These are phyloP conservation scores for Parus major DNA, from an alignment of 2,113 vertebrate genomes.

Conservation along the genomic window DNA sequence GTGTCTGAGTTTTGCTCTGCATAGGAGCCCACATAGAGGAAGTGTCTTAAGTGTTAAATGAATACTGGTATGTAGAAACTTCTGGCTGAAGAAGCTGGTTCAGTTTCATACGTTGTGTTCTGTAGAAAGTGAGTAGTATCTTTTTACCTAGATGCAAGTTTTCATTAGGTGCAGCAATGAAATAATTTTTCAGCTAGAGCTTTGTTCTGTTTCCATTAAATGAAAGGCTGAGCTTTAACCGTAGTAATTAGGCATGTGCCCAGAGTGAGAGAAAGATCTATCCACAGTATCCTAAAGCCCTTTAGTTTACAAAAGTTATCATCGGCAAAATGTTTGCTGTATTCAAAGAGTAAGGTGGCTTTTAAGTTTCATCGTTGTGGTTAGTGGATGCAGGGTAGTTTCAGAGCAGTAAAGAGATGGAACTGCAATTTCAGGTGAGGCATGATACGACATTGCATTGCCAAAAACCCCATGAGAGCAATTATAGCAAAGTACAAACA, in stretches of 20 bases:
- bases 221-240: not conserved
- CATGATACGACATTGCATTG: not conserved
- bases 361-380: not conserved
- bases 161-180: not conserved
- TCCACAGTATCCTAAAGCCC: not conserved
- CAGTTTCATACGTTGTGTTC: not conserved
- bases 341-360: not conserved
- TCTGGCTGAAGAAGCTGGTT: not conserved
- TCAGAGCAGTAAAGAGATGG: not conserved
- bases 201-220: not conserved
- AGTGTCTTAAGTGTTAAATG: not conserved
- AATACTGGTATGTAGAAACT: not conserved
- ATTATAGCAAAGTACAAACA: not conserved
- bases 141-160: not conserved
- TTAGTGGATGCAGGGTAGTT: not conserved
- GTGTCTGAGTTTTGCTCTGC: not conserved
- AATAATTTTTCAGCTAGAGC: not conserved
- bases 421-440: not conserved
- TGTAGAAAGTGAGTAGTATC: not conserved
- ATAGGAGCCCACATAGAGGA: not conserved
- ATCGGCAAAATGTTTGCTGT: fast-evolving
- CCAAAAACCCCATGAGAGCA: not conserved
- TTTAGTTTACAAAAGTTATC: not conserved
- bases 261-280: not conserved
- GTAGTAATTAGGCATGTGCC: not conserved